A percentile compares a stretch with the other conserved stretches of the same genome.
phyloP scores from a whole-genome alignment of 2,888 invertebrate species.

The Melanostoma mellinum region DNA sequence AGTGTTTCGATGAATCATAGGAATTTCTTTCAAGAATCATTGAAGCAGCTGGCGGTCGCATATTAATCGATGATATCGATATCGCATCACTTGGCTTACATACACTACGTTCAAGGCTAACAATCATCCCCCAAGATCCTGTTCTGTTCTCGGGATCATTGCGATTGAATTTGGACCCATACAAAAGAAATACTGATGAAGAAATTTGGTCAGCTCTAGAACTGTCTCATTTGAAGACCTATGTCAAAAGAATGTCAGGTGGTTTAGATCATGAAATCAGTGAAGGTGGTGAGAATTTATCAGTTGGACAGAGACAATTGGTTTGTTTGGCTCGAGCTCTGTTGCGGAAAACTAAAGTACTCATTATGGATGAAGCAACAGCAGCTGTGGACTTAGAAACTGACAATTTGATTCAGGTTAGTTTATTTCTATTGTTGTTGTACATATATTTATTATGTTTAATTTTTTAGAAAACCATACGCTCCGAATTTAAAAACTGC shows the following conservation, averaged over 20 bases:
- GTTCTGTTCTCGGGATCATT: conserved; percentile 96
- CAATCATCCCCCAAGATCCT: conserved; percentile 96
- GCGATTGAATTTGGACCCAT: conserved; percentile 96
- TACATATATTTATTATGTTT: neutral
- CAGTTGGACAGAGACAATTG: conserved; percentile 94
- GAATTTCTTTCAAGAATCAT: conserved; percentile 86
- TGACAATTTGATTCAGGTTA: conserved; percentile 91
- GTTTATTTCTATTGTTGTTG: neutral
- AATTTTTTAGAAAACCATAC: conserved; percentile 89
- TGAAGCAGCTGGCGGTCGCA: conserved; percentile 91
- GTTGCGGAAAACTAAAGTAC: conserved; percentile 92
- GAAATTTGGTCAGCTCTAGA: conserved; percentile 94
- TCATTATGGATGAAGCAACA: conserved; percentile 94
- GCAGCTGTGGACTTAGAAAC: conserved; percentile 96
- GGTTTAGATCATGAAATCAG: conserved; percentile 92
- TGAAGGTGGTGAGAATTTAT: conserved; percentile 96
- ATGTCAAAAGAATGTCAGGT: conserved; percentile 89
- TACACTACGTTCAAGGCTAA: conserved; percentile 90
- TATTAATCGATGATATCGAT: conserved; percentile 92
- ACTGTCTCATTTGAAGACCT: conserved; percentile 93
- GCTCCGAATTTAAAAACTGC: conserved; percentile 91
- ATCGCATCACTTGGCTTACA: conserved; percentile 92
- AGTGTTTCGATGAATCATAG: too few species aligned
- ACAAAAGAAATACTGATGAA: conserved; percentile 89
- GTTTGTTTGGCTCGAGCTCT: conserved; percentile 93